A percentile compares a stretch with the other conserved stretches of the same genome.
phyloP scores from a whole-genome alignment of 2,113 vertebrate genomes.

The Sprattus sprattus region DNA sequence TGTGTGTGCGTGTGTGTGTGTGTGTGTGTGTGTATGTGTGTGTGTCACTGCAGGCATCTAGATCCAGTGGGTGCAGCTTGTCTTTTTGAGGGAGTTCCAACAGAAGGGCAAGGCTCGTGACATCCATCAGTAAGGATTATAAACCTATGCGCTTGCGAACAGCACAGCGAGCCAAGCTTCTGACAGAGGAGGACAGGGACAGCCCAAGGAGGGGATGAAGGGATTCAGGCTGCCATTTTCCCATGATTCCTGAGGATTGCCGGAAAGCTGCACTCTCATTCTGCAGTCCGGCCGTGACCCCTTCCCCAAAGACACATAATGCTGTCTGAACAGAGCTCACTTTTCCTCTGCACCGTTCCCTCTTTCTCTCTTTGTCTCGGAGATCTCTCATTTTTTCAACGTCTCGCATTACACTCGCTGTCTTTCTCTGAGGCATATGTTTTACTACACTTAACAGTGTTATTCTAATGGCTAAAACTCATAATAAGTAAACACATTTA shows the following conservation, averaged over 20 bases:
- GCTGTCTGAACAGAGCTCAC: conserved; percentile 36
- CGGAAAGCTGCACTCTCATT: conserved; percentile 13
- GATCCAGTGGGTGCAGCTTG: background rate
- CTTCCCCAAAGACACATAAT: conserved; percentile 13
- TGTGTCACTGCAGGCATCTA: background rate
- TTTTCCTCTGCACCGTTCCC: conserved; percentile 9
- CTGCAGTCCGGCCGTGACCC: background rate
- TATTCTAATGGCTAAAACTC: background rate
- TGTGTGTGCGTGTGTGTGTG: background rate
- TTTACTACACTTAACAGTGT: background rate
- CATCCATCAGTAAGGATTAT: conserved; percentile 28
- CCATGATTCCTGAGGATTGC: background rate
- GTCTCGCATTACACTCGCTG: conserved; percentile 35
- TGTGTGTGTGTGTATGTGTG: background rate
- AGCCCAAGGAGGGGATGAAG: conserved; percentile 12
- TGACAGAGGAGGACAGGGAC: conserved; percentile 17
- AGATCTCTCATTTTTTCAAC: background rate
- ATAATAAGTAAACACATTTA: background rate
- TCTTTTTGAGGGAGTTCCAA: background rate
- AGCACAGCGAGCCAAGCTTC: conserved; percentile 1
- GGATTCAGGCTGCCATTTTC: conserved; percentile 6
- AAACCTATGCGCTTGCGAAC: conserved; percentile 12
- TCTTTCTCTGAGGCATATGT: background rate
- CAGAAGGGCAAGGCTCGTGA: conserved; percentile 34
- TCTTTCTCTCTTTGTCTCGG: background rate